phyloP scores from a whole-genome alignment of 2,888 invertebrate genomes.

The Lasius platythorax region DNA sequence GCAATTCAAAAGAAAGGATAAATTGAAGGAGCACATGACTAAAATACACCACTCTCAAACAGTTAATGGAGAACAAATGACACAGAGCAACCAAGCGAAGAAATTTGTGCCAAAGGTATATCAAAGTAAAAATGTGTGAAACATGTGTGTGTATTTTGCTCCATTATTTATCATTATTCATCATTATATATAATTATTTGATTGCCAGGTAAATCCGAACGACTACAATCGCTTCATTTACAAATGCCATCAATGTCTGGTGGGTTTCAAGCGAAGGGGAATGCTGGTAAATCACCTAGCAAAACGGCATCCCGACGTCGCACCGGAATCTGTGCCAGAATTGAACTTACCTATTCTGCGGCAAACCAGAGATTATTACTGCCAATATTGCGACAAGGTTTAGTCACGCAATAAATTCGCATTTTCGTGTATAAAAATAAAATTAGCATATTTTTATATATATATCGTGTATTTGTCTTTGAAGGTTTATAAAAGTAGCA shows the following conservation, averaged over 20 bases:
- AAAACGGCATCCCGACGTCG: slow-evolving; percentile 90
- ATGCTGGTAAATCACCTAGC: slow-evolving; percentile 95
- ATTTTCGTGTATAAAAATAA: neutral
- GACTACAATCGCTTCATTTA: slow-evolving; percentile 92
- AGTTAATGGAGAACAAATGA: slow-evolving; percentile 77
- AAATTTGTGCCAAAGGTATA: slow-evolving; percentile 88
- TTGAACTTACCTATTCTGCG: slow-evolving; percentile 92
- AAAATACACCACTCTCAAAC: slow-evolving; percentile 89
- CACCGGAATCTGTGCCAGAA: slow-evolving; percentile 90
- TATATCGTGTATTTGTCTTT: neutral
- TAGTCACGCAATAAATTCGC: neutral
- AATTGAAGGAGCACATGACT: slow-evolving; percentile 91
- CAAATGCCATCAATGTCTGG: slow-evolving; percentile 91
- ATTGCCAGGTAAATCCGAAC: slow-evolving; percentile 86
- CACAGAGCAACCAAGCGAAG: slow-evolving; percentile 83
- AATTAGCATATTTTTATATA: slow-evolving; percentile 53
- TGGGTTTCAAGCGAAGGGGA: slow-evolving; percentile 94
- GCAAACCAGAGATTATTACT: slow-evolving; percentile 93
- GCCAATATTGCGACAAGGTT: slow-evolving; percentile 93
- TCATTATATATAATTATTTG: slow-evolving; percentile 4
- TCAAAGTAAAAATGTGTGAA: neutral
- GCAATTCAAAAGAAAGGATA: slow-evolving; percentile 92
- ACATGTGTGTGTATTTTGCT: neutral
- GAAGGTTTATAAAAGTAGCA: slow-evolving; percentile 92
- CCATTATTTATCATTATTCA: neutral